A percentile compares a stretch with the other conserved stretches of the same genome.
These are phyloP conservation scores for Aproaerema taeniolella DNA, from an alignment of 2,888 invertebrate species.

Conservation along the genomic window DNA sequence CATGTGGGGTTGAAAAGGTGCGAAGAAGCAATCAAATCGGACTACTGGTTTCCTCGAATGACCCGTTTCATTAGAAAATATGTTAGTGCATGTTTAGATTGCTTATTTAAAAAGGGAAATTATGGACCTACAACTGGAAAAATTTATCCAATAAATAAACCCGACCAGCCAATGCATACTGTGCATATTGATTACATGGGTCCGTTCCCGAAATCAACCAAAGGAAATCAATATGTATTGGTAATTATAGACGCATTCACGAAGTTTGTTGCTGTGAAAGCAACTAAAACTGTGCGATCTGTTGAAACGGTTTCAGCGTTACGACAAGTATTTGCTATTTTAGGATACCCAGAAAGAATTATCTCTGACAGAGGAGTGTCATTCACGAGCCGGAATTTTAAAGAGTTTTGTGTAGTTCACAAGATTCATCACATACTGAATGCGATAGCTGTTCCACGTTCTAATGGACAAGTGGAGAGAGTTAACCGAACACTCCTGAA, in stretches of 20 bases:
- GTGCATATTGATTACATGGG: conserved; percentile 17
- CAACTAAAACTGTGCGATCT: conserved; percentile 19
- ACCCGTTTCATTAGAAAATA: conserved; percentile 40
- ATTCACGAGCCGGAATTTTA: conserved; percentile 25
- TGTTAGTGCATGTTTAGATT: conserved; percentile 27
- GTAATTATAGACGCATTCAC: conserved; percentile 19
- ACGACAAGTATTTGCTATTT: conserved; percentile 15
- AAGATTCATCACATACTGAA: conserved; percentile 23
- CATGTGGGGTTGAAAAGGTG: conserved; percentile 26
- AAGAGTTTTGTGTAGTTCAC: conserved; percentile 19
- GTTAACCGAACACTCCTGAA: conserved; percentile 19
- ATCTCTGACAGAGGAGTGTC: conserved; percentile 20
- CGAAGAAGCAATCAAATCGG: conserved; percentile 24
- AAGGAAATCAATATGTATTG: conserved; percentile 11
- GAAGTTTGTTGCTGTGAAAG: conserved; percentile 19
- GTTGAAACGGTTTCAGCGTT: conserved; percentile 14
- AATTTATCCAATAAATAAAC: conserved; percentile 25
- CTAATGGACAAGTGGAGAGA: conserved; percentile 22
- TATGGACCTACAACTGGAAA: conserved; percentile 19
- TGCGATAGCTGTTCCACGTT: conserved; percentile 23
- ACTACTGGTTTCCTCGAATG: conserved; percentile 35
- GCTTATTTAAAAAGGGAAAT: conserved; percentile 30
- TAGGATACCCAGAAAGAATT: conserved; percentile 17
- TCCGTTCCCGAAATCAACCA: not conserved
- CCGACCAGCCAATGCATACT: conserved; percentile 19